Conservation (phyloP, 2,888 invertebrate genomes). For the Orgyia antiqua region DNA sequence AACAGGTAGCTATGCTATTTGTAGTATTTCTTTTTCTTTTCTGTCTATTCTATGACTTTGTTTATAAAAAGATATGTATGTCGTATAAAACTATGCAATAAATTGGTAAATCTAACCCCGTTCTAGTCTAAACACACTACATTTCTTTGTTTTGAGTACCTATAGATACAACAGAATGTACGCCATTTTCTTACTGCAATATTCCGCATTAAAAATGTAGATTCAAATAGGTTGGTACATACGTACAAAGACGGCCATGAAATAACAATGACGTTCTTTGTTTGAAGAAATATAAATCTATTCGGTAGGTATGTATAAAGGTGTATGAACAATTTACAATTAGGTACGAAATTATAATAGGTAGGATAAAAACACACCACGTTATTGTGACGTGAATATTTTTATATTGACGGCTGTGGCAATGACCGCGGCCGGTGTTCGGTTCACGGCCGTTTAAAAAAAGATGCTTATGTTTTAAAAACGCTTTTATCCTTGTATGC, state of each 20-base stretch:
- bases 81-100: too few species aligned
- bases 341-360: constrained; percentile 16
- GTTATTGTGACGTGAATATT: constrained; percentile 63
- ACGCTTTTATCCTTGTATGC: constrained; percentile 38
- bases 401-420: constrained; percentile 66
- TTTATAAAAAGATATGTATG: too few species aligned
- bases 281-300: not conserved
- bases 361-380: constrained; percentile 25
- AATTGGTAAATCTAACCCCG: too few species aligned
- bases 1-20: too few species aligned
- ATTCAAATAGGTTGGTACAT: too few species aligned
- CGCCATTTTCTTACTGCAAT: too few species aligned
- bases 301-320: not conserved
- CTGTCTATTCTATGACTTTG: too few species aligned
- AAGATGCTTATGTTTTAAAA: constrained; percentile 47
- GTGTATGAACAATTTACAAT: constrained; percentile 15
- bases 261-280: not conserved
- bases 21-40: too few species aligned
- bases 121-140: too few species aligned
- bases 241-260: not conserved
- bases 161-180: too few species aligned
- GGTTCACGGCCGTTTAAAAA: constrained; percentile 71
- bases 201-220: too few species aligned
- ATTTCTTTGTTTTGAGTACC: too few species aligned
- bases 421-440: constrained; percentile 64